These are phyloP conservation scores for Odontophorus gujanensis DNA, from an alignment of 2,113 vertebrate genomes.

Conservation along the genomic window DNA sequence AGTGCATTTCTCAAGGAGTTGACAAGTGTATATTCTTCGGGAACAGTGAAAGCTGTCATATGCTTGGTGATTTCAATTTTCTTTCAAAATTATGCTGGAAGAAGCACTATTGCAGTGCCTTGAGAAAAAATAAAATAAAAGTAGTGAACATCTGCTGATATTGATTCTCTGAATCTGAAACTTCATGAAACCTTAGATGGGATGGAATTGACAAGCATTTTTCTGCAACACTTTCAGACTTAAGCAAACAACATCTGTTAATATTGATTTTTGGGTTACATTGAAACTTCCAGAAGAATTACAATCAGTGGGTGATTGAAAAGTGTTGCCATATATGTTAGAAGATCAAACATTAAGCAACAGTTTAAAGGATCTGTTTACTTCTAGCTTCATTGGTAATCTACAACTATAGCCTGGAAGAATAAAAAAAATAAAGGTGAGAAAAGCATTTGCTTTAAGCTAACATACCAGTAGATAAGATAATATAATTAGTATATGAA, in stretches of 20 bases:
- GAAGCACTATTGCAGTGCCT: slow-evolving; percentile 70
- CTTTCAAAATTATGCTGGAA: slow-evolving; percentile 59
- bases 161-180: slow-evolving; percentile 74
- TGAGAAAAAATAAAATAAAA: slow-evolving; percentile 70
- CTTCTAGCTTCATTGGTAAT: background rate
- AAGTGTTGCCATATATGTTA: slow-evolving; percentile 19
- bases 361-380: slow-evolving; percentile 4
- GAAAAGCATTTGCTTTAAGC: background rate
- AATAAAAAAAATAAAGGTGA: background rate
- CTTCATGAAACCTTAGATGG: slow-evolving; percentile 72
- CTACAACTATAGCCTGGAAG: background rate
- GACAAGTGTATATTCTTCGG: slow-evolving; percentile 12
- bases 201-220: slow-evolving; percentile 64
- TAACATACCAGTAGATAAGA: background rate
- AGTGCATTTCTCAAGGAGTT: slow-evolving; percentile 73
- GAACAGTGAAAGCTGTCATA: slow-evolving; percentile 48
- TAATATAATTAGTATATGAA: slow-evolving; percentile 1
- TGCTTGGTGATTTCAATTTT: slow-evolving; percentile 20
- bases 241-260: slow-evolving; percentile 80
- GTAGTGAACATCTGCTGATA: slow-evolving; percentile 77
- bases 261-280: slow-evolving; percentile 74
- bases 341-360: slow-evolving; percentile 38
- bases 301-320: slow-evolving; percentile 47
- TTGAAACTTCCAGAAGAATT: slow-evolving; percentile 59
- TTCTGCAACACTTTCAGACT: slow-evolving; percentile 73